Evolutionary conservation across 2,797 vertebrate species (phyloP), one percentile per base, ranked within the genome.

Genomic region (Tenualosa thibaudeaui): DNA sequence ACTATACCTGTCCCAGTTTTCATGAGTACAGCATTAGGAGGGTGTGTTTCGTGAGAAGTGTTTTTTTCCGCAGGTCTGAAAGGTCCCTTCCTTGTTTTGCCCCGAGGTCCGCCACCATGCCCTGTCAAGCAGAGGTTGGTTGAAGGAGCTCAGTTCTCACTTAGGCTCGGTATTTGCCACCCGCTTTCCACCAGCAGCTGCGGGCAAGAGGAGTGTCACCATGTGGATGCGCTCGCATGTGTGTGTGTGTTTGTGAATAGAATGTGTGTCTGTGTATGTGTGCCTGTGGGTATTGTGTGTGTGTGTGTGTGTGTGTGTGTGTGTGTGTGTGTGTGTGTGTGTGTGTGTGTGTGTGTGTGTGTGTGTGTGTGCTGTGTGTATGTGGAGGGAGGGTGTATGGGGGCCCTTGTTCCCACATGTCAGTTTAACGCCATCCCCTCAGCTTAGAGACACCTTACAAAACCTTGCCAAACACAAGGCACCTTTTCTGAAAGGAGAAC

Each of bases 31-130:
- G 58, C 22, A 62, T 3, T n/a, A 7, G 6, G 56, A 5, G 9
- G 58, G n/a, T n/a, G 65, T 13, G 65, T 71, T 13, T 71, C 26
- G n/a, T 26, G 65, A 31, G 65, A 13, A 46, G 37, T 43, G 5
- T 7, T 13, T 37, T 37, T 78, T 3, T 37, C 71, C 40, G 54
- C 19, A 7, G 71, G 6, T 17, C 40, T 43, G 71, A 46, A 78
- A 78, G 37, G 37, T 46, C 71, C 40, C 19, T 78, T 78, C 37
- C 71, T 19, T 78, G 71, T 78, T 78, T 78, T 78, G 71, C 40
- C 31, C 37, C 26, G 31, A 75, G 37, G 68, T 43, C 68, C 40
- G 15, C 15, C 71, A 40, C 17, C 37, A 40, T 46, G 40, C 71
- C 13, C 40, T 7, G 17, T 2, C 17, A 43, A 22, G 71, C 17